Conservation (phyloP, 2,888 invertebrate genomes). For the Conchocele bisecta region DNA sequence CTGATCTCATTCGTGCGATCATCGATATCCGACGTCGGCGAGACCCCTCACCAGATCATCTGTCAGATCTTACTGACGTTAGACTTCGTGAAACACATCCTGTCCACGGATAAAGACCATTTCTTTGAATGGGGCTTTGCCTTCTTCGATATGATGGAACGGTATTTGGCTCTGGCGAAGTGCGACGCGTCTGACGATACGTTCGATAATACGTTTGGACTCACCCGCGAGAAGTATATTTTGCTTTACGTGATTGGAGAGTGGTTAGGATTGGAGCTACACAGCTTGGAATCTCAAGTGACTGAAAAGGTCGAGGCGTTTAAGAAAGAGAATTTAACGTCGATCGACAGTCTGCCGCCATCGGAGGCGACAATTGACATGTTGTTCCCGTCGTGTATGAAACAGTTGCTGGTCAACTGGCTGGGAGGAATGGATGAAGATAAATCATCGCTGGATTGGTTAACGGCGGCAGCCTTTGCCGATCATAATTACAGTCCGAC, state of each 20-base stretch:
- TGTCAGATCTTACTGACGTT: constrained; percentile 27
- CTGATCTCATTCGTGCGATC: constrained; percentile 16
- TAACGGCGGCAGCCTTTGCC: constrained; percentile 4
- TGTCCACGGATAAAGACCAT: constrained; percentile 1
- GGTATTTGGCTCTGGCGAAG: constrained; percentile 30
- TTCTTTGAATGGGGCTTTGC: constrained; percentile 20
- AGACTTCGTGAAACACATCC: constrained; percentile 37
- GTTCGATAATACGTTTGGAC: constrained; percentile 36
- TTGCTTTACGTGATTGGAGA: constrained; percentile 63
- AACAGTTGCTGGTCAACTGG: constrained; percentile 65
- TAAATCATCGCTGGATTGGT: constrained; percentile 3
- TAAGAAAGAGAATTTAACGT: constrained; percentile 66
- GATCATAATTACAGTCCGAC: constrained; percentile 51
- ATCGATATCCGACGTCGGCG: neutral
- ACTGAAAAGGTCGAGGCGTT: constrained; percentile 62
- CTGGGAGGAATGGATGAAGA: constrained; percentile 36
- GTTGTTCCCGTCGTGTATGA: constrained; percentile 73
- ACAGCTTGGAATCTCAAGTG: constrained; percentile 58
- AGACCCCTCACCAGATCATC: constrained; percentile 20
- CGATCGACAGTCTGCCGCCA: constrained; percentile 69
- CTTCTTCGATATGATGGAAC: constrained; percentile 47
- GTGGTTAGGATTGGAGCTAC: constrained; percentile 71
- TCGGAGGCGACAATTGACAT: constrained; percentile 60
- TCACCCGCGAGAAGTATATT: constrained; percentile 43
- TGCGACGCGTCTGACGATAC: constrained; percentile 9